A percentile compares a stretch with the other conserved stretches of the same genome.
Evolutionary conservation across 2,113 vertebrate genomes (phyloP).

Genomic region (Myrmecobius fasciatus): DNA sequence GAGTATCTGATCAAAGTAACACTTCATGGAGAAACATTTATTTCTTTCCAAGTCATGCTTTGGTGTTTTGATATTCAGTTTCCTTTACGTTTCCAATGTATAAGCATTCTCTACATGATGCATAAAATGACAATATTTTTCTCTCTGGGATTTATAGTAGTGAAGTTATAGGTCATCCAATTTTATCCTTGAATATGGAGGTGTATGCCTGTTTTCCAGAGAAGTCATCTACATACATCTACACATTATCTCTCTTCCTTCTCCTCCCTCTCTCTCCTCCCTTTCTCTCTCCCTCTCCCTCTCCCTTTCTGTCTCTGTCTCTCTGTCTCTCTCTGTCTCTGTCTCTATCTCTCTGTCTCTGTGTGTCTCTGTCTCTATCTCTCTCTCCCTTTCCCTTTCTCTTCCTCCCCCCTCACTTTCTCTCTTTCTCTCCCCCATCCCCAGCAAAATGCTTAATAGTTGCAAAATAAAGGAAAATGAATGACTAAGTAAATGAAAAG

Average conservation of each 20-base stretch:
- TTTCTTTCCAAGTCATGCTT: not conserved
- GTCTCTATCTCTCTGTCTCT: not conserved
- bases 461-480: not conserved
- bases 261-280: too few relatives aligned
- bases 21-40: not conserved
- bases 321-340: too few relatives aligned
- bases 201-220: not conserved
- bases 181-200: not conserved
- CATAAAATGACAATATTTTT: slow-evolving; percentile 30
- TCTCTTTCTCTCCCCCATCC: not conserved
- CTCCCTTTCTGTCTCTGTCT: too few relatives aligned
- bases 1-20: not conserved
- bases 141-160: not conserved
- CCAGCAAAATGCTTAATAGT: not conserved
- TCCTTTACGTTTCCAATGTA: not conserved
- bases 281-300: too few relatives aligned
- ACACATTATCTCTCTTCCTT: not conserved
- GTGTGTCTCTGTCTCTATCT: not conserved
- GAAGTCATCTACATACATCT: not conserved
- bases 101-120: not conserved
- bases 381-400: not conserved
- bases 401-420: not conserved
- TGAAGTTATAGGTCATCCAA: not conserved
- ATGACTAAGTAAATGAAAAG: not conserved
- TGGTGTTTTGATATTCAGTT: not conserved